phyloP scores from a whole-genome alignment of 1,140 invertebrate species.

The Marisa cornuarietis region DNA sequence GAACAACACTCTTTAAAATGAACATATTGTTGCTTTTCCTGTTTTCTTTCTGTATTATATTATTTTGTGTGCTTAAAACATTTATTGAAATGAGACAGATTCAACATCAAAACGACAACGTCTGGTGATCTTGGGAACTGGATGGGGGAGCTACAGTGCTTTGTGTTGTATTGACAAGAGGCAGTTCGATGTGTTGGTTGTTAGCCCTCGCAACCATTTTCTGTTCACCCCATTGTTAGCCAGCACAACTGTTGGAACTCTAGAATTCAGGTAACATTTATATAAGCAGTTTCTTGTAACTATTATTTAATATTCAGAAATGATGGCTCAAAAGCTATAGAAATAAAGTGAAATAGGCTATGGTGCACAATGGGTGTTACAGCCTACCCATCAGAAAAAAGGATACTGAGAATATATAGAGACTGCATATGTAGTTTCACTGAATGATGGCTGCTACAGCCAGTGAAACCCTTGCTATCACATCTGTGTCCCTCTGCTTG shows the following conservation, averaged over 20 bases:
- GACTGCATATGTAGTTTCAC: too few species aligned
- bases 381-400: too few species aligned
- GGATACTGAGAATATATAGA: too few species aligned
- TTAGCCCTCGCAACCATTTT: constrained; percentile 65
- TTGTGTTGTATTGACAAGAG: constrained; percentile 60
- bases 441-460: too few species aligned
- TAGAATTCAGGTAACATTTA: constrained; percentile 54
- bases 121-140: constrained; percentile 59
- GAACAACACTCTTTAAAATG: too few species aligned
- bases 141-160: constrained; percentile 66
- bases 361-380: too few species aligned
- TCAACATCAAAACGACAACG: background rate
- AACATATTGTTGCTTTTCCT: too few species aligned
- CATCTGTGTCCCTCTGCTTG: too few species aligned
- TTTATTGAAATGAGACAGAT: too few species aligned
- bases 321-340: background rate
- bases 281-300: background rate
- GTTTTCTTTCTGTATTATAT: too few species aligned
- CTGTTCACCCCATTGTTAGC: constrained; percentile 62
- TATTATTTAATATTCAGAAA: background rate
- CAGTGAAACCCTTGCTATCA: too few species aligned
- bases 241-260: constrained; percentile 64
- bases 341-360: background rate
- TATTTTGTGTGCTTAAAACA: too few species aligned
- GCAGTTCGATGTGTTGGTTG: constrained; percentile 61